Base-by-base conservation (phyloP, 2,888 invertebrate genomes). In the Lepidocyrtinus sp. region DNA sequence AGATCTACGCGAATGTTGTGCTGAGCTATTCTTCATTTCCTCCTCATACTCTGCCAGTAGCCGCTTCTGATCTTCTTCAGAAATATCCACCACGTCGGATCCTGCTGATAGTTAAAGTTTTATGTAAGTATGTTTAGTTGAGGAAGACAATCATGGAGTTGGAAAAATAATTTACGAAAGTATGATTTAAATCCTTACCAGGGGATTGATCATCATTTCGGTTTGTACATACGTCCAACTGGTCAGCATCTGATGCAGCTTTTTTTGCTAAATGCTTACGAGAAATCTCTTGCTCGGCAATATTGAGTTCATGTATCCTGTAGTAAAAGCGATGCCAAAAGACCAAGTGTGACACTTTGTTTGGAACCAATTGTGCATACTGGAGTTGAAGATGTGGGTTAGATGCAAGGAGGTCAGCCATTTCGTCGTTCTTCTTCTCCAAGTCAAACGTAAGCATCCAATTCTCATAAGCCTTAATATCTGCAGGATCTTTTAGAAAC, bases 271-370 rank as follows among this genome's bases (percentile, higher is more conserved):
- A 50, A 15, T 26, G 15, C 36, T 17, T 50, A 0, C 45, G 45
- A 17, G 15, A 19, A 45, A 25, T 45, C 24, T 73, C 73, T 12
- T 76, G 67, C 22, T 83, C 81, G 1, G 64, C 78, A 17, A 75
- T 15, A 46, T 46, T 62, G 22, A 85, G 83, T 24, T 84, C 68
- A 61, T 86, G 81, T 9, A 86, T 82, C 26, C 83, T 83, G 62
- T 82, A 87, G 69, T 84, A 87, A 69, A 84, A 87, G 19, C 86
- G 81, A 73, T 86, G 85, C 86, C 86, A 87, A 71, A 87, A 87
- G 17, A 85, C 81, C 36, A 84, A 65, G 69, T 86, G 85, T 19
- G 84, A 84, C 24, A 86, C 85, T 83, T 85, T 85, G 21, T 84
- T 82, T 21, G 87, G 87, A 72, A 87, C 87, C 19, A 87, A 55